A percentile compares a stretch with the other conserved stretches of the same genome.
These are phyloP conservation scores for Thryonomys swinderianus DNA, from an alignment of 2,113 vertebrate genomes.

Conservation along the genomic window DNA sequence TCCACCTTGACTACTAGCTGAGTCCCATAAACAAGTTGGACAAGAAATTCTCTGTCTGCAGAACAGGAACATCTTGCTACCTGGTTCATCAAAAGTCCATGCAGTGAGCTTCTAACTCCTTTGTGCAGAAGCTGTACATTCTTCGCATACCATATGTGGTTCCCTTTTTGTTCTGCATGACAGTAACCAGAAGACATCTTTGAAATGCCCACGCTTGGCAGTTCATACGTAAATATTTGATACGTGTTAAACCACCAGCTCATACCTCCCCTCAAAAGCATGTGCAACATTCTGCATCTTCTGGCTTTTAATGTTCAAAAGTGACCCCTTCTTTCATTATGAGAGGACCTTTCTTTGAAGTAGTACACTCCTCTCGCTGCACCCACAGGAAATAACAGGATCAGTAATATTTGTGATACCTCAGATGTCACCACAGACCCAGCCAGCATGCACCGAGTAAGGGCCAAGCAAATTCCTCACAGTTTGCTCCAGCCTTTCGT, in stretches of 20 bases:
- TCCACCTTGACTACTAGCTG: not conserved
- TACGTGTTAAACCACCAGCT: not conserved
- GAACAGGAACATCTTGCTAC: not conserved
- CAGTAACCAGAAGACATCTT: not conserved
- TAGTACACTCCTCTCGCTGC: not conserved
- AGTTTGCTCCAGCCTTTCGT: not conserved
- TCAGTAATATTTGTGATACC: not conserved
- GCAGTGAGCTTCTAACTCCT: not conserved
- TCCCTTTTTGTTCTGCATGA: not conserved
- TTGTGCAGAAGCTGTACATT: not conserved
- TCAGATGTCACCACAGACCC: not conserved
- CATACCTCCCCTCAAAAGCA: not conserved
- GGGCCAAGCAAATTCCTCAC: not conserved
- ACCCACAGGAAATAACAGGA: constrained; percentile 5
- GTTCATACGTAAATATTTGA: not conserved
- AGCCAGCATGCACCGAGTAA: not conserved
- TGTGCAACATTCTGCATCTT: not conserved
- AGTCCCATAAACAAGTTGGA: not conserved
- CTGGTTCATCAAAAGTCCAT: not conserved
- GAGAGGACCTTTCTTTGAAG: constrained; percentile 33
- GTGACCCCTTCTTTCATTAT: constrained; percentile 35
- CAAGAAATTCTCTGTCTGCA: not conserved
- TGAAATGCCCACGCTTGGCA: not conserved
- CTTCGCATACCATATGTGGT: not conserved
- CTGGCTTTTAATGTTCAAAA: constrained; percentile 30